phyloP scores from a whole-genome alignment of 2,113 vertebrate genomes.

The Podarcis raffonei region DNA sequence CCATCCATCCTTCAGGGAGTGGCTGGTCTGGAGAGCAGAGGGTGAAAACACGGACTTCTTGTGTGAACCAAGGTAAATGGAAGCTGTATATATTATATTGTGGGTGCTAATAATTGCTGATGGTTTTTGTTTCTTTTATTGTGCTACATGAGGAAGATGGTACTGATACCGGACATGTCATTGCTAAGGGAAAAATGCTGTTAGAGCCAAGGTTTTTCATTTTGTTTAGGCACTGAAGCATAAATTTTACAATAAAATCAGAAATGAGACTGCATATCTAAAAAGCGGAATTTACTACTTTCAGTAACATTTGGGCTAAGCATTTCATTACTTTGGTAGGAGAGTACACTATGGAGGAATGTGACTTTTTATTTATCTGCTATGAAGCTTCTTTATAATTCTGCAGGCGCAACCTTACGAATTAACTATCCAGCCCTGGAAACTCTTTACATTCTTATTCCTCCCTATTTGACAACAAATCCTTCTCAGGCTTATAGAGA shows the following conservation, averaged over 20 bases:
- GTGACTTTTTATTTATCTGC: neutral
- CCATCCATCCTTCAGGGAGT: slow-evolving; percentile 97
- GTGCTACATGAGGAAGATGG: neutral
- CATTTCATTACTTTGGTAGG: neutral
- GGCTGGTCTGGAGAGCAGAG: slow-evolving; percentile 96
- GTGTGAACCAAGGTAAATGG: slow-evolving; percentile 91
- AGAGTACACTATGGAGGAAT: neutral
- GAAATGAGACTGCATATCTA: neutral
- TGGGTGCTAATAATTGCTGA: neutral
- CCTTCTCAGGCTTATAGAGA: neutral
- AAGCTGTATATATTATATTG: neutral
- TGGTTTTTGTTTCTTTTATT: neutral
- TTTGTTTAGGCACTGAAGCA: neutral
- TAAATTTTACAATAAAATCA: neutral
- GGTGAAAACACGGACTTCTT: slow-evolving; percentile 94
- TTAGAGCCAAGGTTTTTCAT: neutral
- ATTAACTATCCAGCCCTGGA: neutral
- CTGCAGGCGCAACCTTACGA: neutral
- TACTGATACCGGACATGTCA: neutral
- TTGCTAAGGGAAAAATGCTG: neutral
- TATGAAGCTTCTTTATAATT: neutral
- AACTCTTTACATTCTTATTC: neutral
- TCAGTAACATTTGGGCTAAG: neutral
- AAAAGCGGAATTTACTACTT: neutral
- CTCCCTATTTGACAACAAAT: neutral